These are phyloP conservation scores for Microcebus murinus DNA, from an alignment of 2,113 vertebrate genomes.

Conservation along the genomic window DNA sequence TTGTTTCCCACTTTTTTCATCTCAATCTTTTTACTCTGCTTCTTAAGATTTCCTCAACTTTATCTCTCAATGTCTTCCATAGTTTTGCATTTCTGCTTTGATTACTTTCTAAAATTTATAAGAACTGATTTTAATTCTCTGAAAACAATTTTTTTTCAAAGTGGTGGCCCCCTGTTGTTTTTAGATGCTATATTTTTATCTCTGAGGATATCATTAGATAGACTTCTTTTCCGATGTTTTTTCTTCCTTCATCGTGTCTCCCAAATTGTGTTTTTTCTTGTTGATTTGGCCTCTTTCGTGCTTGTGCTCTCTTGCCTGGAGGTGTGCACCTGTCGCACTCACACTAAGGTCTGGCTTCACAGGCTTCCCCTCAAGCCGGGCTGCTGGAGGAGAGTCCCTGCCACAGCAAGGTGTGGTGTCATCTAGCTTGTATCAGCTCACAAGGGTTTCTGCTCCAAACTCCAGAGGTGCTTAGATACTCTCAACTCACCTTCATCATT, in stretches of 20 bases:
- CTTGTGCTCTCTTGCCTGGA: neutral
- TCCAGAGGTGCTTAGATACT: neutral
- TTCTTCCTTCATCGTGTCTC: neutral
- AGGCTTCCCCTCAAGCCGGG: neutral
- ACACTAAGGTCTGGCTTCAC: neutral
- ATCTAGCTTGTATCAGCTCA: neutral
- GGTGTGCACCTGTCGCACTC: neutral
- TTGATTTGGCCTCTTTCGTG: neutral
- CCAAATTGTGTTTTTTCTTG: neutral
- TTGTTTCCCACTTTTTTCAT: neutral
- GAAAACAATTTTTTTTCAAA: neutral
- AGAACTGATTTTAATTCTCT: slow-evolving; percentile 14
- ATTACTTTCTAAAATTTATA: neutral
- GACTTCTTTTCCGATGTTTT: neutral
- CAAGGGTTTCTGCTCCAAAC: neutral
- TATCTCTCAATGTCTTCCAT: neutral
- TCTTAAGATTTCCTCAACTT: neutral
- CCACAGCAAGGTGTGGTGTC: neutral
- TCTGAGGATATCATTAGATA: neutral
- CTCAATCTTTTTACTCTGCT: neutral
- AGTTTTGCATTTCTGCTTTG: neutral
- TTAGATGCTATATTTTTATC: neutral
- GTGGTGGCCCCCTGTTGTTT: neutral
- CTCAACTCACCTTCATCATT: neutral
- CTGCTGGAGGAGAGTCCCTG: neutral